Conservation (phyloP, 2,888 invertebrate genomes). For the Agonopterix alstromeriana region DNA sequence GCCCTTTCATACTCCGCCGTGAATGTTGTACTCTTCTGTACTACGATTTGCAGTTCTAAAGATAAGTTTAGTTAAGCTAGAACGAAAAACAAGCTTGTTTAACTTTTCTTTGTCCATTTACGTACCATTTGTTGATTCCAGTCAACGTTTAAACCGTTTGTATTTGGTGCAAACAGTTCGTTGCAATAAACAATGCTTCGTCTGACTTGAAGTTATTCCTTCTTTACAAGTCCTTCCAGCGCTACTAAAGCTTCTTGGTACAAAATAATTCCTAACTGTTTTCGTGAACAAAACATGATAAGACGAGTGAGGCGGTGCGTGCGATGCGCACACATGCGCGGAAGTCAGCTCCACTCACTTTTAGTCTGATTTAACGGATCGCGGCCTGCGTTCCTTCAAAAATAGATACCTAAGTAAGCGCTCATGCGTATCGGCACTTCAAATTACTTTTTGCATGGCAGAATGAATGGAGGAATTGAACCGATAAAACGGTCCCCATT, state of each 20-base stretch:
- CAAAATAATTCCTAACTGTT: slow-evolving; percentile 40
- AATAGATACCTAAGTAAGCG: slow-evolving; percentile 56
- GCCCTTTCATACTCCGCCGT: slow-evolving; percentile 27
- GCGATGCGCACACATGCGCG: slow-evolving; percentile 55
- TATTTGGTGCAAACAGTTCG: not conserved
- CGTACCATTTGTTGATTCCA: too few species aligned
- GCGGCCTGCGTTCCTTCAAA: slow-evolving; percentile 59
- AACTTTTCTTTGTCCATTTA: too few species aligned
- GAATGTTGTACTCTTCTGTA: not conserved
- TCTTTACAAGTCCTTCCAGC: slow-evolving; percentile 1
- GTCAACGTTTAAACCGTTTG: too few species aligned
- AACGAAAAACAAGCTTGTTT: too few species aligned
- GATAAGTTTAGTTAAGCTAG: too few species aligned
- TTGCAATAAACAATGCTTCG: not conserved
- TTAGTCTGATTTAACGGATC: slow-evolving; percentile 68
- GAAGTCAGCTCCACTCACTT: slow-evolving; percentile 60
- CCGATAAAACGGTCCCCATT: slow-evolving; percentile 59
- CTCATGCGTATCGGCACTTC: slow-evolving; percentile 61
- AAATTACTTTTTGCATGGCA: slow-evolving; percentile 69
- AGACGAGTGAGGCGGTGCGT: slow-evolving; percentile 56
- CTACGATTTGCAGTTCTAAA: too few species aligned
- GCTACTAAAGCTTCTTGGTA: slow-evolving; percentile 21
- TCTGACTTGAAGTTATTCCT: too few species aligned
- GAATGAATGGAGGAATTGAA: slow-evolving; percentile 66
- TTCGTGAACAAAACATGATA: slow-evolving; percentile 37